Evolutionary conservation across 2,113 vertebrate species (phyloP), one percentile per base, ranked within the genome.

Genomic region (Paralichthys olivaceus): DNA sequence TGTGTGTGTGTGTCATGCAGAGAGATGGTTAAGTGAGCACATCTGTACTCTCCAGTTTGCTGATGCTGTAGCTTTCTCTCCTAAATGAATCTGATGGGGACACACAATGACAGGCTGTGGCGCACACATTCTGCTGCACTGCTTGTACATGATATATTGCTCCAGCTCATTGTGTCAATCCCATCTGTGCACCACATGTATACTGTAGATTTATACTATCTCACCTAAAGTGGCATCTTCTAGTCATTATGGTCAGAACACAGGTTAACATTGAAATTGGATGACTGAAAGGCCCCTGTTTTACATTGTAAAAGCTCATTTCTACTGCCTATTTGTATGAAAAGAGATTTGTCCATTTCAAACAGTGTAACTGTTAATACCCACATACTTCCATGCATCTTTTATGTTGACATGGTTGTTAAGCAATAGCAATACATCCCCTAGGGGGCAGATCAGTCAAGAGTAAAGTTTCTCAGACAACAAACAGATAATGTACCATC

Each of bases 21-120:
- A 34, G n/a, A 49, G 28, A 72, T 47, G 62, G 64, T 63, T 49
- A 53, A 53, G 68, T 70, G 83, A 85, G 76, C 80, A 54, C 34
- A 67, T 79, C 81, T 84, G 53, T 65, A 6, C 15, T 66, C 54
- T 70, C 22, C 19, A 6, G 72, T 78, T 56, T 72, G 55, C 7
- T 53, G 19, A 53, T 22, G 20, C 49, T 53, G 19, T 53, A 15
- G 49, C 72, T 66, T 55, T 82, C 61, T 49, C 61, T 66, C 62
- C 66, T 61, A 79, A 72, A 72, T 70, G 32, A 79, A 25, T 61
- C 51, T 68, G 72, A 77, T 40, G 58, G 65, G 71, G 34, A 72
- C 15, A 40, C 37, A 55, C 56, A 37, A 37, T 54, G 65, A 55
- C 69, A 62, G 61, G 34, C 45, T 72, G 32, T 15, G 26, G 34